These are phyloP conservation scores for Orbicella faveolata DNA, from an alignment of 64 coral and sea anemone genomes.

Conservation along the genomic window DNA sequence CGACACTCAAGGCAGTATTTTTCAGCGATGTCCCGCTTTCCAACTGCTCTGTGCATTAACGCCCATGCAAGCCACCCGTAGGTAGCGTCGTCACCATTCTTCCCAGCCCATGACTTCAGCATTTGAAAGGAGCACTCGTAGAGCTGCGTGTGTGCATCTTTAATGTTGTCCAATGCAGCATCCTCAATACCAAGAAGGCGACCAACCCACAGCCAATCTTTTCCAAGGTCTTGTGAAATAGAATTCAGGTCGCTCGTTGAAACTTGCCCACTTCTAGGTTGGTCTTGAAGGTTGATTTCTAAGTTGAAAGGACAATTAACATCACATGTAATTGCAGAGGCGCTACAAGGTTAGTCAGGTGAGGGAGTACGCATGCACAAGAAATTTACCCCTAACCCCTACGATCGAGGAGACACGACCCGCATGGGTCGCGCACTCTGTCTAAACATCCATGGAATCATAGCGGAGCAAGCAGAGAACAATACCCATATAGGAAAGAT, in stretches of 20 bases:
- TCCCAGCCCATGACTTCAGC: background rate
- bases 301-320: background rate
- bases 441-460: too few relatives aligned
- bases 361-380: too few relatives aligned
- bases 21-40: background rate
- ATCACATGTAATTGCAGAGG: too few relatives aligned
- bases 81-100: background rate
- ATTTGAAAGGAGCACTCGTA: conserved; percentile 8
- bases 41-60: background rate
- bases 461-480: too few relatives aligned
- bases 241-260: background rate
- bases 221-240: conserved; percentile 1
- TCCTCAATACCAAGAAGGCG: conserved; percentile 20
- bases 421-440: too few relatives aligned
- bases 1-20: background rate
- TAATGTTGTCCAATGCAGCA: background rate
- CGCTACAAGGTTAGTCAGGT: too few relatives aligned
- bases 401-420: too few relatives aligned
- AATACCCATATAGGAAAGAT: too few relatives aligned
- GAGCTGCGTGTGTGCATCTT: background rate
- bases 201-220: conserved; percentile 23
- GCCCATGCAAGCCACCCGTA: conserved; percentile 10
- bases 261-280: background rate
- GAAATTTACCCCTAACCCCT: too few relatives aligned
- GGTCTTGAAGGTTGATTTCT: background rate